Base-by-base conservation (phyloP, 2,113 vertebrate species). In the Myiozetetes cayanensis region DNA sequence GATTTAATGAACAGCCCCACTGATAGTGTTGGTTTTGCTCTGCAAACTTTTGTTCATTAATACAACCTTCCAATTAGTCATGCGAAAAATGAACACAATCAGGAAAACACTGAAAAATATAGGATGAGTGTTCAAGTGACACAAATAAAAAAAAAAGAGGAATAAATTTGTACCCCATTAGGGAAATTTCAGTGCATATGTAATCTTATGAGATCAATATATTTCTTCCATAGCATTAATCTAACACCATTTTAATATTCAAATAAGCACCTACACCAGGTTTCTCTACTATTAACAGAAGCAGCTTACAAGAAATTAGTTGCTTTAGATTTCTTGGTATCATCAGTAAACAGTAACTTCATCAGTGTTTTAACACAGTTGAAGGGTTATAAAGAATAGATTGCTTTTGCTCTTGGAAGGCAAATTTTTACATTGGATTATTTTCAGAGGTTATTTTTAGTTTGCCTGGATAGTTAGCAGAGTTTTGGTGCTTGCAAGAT, bases 381-480 rank as follows among this genome's bases (percentile, higher is more conserved):
- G 23, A 75, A 82, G 10, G 6, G 14, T 21, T 65, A 41, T 62
- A 82, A 87, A 66, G 35, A 65, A n/a, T 44, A 67, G 21, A n/a
- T 63, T 46, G 28, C 22, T 91, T 91, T 94, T 39, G 80, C 18
- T 83, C 47, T 78, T 62, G 67, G 73, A 86, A 88, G 20, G 46
- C 20, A 84, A 87, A 37, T 50, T 92, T 92, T 67, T 62, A 39
- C 37, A 25, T 6, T 61, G 24, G 25, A 24, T 75, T 65, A 24
- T 76, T 94, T 89, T 92, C 39, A 59, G 52, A 67, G 44, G 15
- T 65, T 91, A 85, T 94, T 97, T 96, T 94, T 92, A 82, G 82
- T 81, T 89, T 88, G 63, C 33, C 41, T 86, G 39, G 53, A 72
- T 27, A 58, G 37, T 77, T 73, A 73, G 46, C 39, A 56, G 65